Percentiles rank a stretch among this genome's conserved stretches.
Conservation (phyloP, 2,113 vertebrate genomes). For the Trochalopteron elliotii region DNA sequence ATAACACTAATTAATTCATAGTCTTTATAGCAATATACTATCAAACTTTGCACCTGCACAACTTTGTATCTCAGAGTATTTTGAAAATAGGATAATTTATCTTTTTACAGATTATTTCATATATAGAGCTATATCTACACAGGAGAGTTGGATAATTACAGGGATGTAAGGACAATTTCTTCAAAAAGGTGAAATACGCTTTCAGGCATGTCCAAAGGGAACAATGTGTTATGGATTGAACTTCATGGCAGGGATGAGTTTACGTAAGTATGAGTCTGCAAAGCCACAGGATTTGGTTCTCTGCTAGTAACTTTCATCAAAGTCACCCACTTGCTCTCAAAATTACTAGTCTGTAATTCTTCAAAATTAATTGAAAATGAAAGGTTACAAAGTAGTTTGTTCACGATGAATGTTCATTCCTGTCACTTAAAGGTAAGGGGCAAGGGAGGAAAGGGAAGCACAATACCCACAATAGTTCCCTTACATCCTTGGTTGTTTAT, state of each 20-base stretch:
- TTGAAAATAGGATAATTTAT: constrained; percentile 58
- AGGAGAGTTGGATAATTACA: constrained; percentile 30
- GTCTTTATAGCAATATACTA: constrained; percentile 6
- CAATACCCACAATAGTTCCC: not conserved
- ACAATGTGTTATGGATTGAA: not conserved
- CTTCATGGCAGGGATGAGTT: constrained; percentile 1
- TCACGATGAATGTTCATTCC: constrained; percentile 27
- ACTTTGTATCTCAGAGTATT: constrained; percentile 59
- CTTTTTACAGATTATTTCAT: constrained; percentile 40
- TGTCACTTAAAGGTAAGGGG: not conserved
- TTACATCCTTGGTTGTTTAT: constrained; percentile 63
- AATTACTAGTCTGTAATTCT: not conserved
- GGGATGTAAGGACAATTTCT: constrained; percentile 52
- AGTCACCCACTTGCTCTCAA: not conserved
- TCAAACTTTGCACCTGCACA: constrained; percentile 34
- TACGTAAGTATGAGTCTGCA: not conserved
- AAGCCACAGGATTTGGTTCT: constrained; percentile 3
- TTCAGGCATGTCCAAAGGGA: constrained; percentile 16
- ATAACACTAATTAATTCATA: constrained; percentile 32
- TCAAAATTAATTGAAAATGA: not conserved
- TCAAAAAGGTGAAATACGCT: constrained; percentile 23
- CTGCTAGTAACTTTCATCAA: not conserved
- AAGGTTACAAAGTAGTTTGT: not conserved
- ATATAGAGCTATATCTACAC: constrained; percentile 35
- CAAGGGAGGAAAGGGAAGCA: constrained; percentile 10